These are phyloP conservation scores for Onthophagus taurus DNA, from an alignment of 1,140 invertebrate species.

Conservation along the genomic window DNA sequence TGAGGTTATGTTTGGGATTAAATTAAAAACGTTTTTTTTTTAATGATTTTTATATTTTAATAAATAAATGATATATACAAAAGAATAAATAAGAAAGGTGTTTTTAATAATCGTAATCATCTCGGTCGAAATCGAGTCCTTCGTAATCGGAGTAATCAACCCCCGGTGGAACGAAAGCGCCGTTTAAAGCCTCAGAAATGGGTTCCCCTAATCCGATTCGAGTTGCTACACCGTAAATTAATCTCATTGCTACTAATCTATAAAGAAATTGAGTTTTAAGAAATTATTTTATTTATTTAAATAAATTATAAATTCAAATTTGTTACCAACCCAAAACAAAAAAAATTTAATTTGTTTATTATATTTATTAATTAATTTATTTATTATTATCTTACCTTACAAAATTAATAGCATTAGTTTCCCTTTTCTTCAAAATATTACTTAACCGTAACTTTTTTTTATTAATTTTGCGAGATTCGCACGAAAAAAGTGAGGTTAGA, in stretches of 20 bases:
- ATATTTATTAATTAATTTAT: background rate
- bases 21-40: no score
- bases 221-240: slow-evolving; percentile 38
- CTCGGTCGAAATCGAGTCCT: slow-evolving; percentile 22
- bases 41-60: no score
- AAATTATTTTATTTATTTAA: slow-evolving; percentile 3
- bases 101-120: slow-evolving; percentile 25
- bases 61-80: no score
- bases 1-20: no score
- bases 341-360: slow-evolving; percentile 4
- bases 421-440: slow-evolving; percentile 40
- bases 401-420: slow-evolving; percentile 46
- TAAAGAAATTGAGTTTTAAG: slow-evolving; percentile 9
- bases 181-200: slow-evolving; percentile 37
- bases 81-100: no score
- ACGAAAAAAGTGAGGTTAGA: background rate
- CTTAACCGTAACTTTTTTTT: background rate
- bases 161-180: slow-evolving; percentile 40
- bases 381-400: slow-evolving; percentile 18
- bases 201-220: slow-evolving; percentile 37
- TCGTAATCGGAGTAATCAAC: slow-evolving; percentile 36
- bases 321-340: slow-evolving; percentile 1
- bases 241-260: slow-evolving; percentile 35
- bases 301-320: background rate
- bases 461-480: background rate